These are phyloP conservation scores for Diorhabda sublineata DNA, from an alignment of 1,140 invertebrate species.

Conservation along the genomic window DNA sequence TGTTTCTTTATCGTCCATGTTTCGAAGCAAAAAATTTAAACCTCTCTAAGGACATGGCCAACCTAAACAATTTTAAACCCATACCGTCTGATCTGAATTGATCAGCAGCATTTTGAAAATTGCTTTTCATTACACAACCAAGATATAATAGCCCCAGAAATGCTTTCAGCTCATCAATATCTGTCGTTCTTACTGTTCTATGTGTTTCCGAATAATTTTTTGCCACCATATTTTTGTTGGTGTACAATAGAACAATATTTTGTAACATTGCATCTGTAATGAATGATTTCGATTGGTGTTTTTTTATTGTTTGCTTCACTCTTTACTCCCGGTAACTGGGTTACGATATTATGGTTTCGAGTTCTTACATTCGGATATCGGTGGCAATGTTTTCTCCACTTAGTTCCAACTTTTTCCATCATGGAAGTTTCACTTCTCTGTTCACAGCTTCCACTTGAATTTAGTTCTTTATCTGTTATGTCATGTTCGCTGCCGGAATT, in stretches of 20 bases:
- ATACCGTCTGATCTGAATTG: slow-evolving; percentile 17
- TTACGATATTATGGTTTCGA: background rate
- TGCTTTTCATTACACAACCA: background rate
- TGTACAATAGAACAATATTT: background rate
- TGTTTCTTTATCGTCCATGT: slow-evolving; percentile 18
- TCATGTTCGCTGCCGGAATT: too few relatives aligned
- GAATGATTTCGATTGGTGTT: background rate
- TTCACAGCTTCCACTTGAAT: too few relatives aligned
- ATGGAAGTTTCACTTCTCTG: too few relatives aligned
- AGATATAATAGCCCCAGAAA: slow-evolving; percentile 10
- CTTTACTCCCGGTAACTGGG: slow-evolving; percentile 7
- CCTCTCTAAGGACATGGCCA: slow-evolving; percentile 16
- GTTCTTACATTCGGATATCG: background rate
- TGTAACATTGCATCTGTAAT: background rate
- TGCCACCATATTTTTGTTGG: background rate
- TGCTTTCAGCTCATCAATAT: slow-evolving; percentile 5
- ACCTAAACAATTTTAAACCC: slow-evolving; percentile 12
- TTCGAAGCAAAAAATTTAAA: slow-evolving; percentile 14
- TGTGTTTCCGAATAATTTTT: background rate
- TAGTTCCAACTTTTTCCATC: background rate
- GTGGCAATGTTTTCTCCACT: slow-evolving; percentile 3
- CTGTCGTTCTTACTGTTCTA: background rate
- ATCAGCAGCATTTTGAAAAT: slow-evolving; percentile 15
- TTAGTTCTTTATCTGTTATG: too few relatives aligned
- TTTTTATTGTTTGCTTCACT: slow-evolving; percentile 1